phyloP scores from a whole-genome alignment of 2,888 invertebrate genomes.

The Macaria liturata region DNA sequence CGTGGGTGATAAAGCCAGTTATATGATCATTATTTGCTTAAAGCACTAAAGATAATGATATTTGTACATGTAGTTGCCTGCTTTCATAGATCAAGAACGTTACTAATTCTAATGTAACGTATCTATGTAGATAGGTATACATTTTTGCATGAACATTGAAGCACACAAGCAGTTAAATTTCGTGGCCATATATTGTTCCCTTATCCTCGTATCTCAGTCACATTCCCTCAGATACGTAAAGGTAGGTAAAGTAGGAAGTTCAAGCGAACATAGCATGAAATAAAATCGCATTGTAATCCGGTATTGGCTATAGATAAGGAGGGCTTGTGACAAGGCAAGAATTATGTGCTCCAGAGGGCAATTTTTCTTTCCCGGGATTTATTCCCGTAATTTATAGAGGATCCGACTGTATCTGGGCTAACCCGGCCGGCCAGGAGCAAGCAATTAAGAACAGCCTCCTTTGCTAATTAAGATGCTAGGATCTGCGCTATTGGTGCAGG shows the following conservation, averaged over 20 bases:
- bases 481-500: slow-evolving; percentile 25
- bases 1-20: no score
- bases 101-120: no score
- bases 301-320: slow-evolving; percentile 83
- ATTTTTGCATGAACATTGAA: not conserved
- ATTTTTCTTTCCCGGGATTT: slow-evolving; percentile 83
- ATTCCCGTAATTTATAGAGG: slow-evolving; percentile 83
- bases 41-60: no score
- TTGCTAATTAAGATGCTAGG: slow-evolving; percentile 58
- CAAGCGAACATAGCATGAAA: slow-evolving; percentile 71
- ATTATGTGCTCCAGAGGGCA: slow-evolving; percentile 84
- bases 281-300: slow-evolving; percentile 84
- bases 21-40: no score
- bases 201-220: slow-evolving; percentile 16
- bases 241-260: slow-evolving; percentile 45
- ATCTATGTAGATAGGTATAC: not conserved
- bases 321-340: slow-evolving; percentile 83
- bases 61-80: no score
- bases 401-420: slow-evolving; percentile 81
- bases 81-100: no score
- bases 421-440: slow-evolving; percentile 64
- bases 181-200: slow-evolving; percentile 14
- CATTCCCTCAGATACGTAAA: slow-evolving; percentile 16
- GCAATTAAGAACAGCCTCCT: slow-evolving; percentile 74
- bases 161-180: slow-evolving; percentile 9